phyloP scores from a whole-genome alignment of 2,113 vertebrate species.

The Chinchilla lanigera region DNA sequence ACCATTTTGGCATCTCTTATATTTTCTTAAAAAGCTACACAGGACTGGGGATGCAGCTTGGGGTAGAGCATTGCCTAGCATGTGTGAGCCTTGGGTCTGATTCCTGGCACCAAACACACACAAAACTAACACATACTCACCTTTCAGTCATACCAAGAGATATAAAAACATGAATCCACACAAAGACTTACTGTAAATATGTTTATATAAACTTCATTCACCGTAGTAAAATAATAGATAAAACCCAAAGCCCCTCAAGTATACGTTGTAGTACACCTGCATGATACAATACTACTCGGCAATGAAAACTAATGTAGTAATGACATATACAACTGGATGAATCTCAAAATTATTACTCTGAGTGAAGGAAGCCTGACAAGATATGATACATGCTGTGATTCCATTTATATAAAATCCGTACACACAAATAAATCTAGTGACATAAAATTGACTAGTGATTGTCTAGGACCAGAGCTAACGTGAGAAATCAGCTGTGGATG shows the following conservation, averaged over 20 bases:
- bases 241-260: neutral
- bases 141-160: neutral
- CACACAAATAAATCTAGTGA: neutral
- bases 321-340: neutral
- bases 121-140: neutral
- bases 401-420: neutral
- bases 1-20: neutral
- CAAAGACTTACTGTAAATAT: neutral
- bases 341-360: neutral
- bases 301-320: neutral
- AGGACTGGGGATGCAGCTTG: neutral
- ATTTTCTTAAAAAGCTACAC: conserved; percentile 5
- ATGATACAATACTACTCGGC: neutral
- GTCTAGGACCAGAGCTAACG: neutral
- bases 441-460: neutral
- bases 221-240: neutral
- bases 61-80: neutral
- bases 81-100: neutral
- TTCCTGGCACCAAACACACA: neutral
- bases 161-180: neutral
- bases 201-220: neutral
- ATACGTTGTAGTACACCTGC: neutral
- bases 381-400: neutral
- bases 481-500: neutral
- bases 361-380: neutral